phyloP scores from a whole-genome alignment of 2,113 vertebrate genomes.

The Oenanthe oenanthe region DNA sequence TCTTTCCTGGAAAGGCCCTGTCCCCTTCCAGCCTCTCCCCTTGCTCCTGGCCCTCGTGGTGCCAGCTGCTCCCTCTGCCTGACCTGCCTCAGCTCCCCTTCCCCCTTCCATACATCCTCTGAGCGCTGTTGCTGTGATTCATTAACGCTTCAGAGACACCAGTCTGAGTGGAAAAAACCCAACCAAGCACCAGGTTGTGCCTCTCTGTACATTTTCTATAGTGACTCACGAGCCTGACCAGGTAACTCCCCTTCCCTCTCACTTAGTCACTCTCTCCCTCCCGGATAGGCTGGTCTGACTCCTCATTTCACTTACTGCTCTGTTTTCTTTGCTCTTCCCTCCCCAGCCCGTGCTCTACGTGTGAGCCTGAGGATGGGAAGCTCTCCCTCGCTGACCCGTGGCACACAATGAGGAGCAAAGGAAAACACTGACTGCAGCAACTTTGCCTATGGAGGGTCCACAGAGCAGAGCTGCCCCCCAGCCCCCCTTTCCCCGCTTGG shows the following conservation, averaged over 20 bases:
- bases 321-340: background rate
- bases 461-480: slow-evolving; percentile 32
- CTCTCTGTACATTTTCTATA: slow-evolving; percentile 18
- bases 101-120: background rate
- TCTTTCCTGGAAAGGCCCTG: background rate
- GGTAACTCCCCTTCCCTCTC: slow-evolving; percentile 39
- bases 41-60: background rate
- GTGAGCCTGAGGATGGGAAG: slow-evolving; percentile 18
- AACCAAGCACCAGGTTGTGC: slow-evolving; percentile 33
- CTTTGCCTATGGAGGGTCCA: slow-evolving; percentile 21
- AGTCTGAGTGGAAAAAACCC: slow-evolving; percentile 51
- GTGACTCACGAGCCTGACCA: slow-evolving; percentile 54
- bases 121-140: background rate
- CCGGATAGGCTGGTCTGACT: slow-evolving; percentile 10
- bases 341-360: background rate
- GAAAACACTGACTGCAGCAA: slow-evolving; percentile 39
- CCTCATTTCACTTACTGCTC: background rate
- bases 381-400: slow-evolving; percentile 13
- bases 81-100: background rate
- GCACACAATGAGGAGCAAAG: slow-evolving; percentile 34
- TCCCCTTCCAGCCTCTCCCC: background rate
- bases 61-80: background rate
- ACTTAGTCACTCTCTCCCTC: slow-evolving; percentile 53
- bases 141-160: slow-evolving; percentile 17
- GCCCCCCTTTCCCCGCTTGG: background rate